Base-by-base conservation (phyloP, 2,797 vertebrate species). In the Crenichthys baileyi region DNA sequence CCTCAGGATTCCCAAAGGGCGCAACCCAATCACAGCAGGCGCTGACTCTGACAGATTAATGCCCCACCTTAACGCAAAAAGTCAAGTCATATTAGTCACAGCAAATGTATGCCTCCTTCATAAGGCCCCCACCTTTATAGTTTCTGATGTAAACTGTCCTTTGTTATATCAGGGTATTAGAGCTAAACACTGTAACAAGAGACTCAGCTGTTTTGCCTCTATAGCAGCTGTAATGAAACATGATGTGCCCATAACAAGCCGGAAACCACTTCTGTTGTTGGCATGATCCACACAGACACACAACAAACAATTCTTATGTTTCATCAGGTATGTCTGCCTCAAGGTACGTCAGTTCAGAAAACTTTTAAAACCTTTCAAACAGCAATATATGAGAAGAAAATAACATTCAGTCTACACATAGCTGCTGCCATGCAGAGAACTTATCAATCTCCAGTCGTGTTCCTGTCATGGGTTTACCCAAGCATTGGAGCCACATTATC, bases 1-100 rank as follows among this genome's bases (percentile, higher is more conserved):
- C 93, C 94, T 95, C 93, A 94, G 90, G 86, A 89, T 83, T 89
- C 94, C 94, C 78, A 88, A 92, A 72, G 94, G 95, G 94, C 74
- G 94, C 91, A 95, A 95, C 94, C 90, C 92, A 93, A 95, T 94
- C 94, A 92, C 26, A 73, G 89, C 90, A 86, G 92, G 88, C 79
- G 41, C 85, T 77, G 87, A 87, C 88, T 90, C 91, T 93, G 92
- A 94, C 92, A 90, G 92, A 94, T 92, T 91, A 93, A 87, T 76
- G 87, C 87, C 85, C 89, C 85, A 80, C 82, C 89, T 84, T 68
- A 60, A 91, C 85, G 93, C 92, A 93, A 92, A 94, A 95, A 94
- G 92, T 92, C 90, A 89, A 71, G 70, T 82, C 50, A 70, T 55
- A 48, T 85, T 89, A 85, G 89, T 80, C 79, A 61, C 83, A 82